These are phyloP conservation scores for Trissolcus japonicus DNA, from an alignment of 2,888 invertebrate species.

Conservation along the genomic window DNA sequence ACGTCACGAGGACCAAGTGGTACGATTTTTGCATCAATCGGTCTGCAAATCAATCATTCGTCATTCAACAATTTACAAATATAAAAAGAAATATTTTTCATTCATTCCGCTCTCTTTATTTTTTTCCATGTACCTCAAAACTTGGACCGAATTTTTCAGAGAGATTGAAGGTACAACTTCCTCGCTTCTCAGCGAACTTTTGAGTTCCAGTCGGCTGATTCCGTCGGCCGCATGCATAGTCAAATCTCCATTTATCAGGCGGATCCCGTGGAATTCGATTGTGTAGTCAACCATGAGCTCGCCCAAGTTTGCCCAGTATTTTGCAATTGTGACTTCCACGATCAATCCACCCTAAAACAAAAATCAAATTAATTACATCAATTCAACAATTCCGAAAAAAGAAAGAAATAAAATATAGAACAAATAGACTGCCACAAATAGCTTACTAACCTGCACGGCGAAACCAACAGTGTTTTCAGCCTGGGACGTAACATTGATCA, in stretches of 20 bases:
- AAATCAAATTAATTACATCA: background rate
- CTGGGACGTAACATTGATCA: slow-evolving; percentile 83
- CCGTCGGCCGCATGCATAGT: slow-evolving; percentile 87
- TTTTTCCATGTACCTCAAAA: slow-evolving; percentile 78
- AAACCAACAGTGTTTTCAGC: slow-evolving; percentile 85
- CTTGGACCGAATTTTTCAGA: slow-evolving; percentile 85
- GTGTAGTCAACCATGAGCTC: slow-evolving; percentile 85
- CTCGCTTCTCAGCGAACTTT: slow-evolving; percentile 83
- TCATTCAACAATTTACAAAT: too few species aligned
- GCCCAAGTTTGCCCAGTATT: slow-evolving; percentile 96
- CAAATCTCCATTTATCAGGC: slow-evolving; percentile 81
- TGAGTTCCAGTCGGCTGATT: slow-evolving; percentile 84
- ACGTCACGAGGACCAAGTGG: slow-evolving; percentile 89
- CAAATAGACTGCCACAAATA: background rate
- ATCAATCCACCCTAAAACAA: slow-evolving; percentile 82
- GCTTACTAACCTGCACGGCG: slow-evolving; percentile 81
- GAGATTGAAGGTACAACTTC: slow-evolving; percentile 86
- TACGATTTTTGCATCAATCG: slow-evolving; percentile 86
- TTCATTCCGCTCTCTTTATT: background rate
- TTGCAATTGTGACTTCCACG: slow-evolving; percentile 92
- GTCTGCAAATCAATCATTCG: slow-evolving; percentile 78
- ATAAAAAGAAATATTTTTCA: too few species aligned
- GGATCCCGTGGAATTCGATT: slow-evolving; percentile 89
- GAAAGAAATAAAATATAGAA: too few species aligned
- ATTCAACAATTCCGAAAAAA: background rate